phyloP scores from a whole-genome alignment of 2,113 vertebrate species.

The Sigmodon hispidus region DNA sequence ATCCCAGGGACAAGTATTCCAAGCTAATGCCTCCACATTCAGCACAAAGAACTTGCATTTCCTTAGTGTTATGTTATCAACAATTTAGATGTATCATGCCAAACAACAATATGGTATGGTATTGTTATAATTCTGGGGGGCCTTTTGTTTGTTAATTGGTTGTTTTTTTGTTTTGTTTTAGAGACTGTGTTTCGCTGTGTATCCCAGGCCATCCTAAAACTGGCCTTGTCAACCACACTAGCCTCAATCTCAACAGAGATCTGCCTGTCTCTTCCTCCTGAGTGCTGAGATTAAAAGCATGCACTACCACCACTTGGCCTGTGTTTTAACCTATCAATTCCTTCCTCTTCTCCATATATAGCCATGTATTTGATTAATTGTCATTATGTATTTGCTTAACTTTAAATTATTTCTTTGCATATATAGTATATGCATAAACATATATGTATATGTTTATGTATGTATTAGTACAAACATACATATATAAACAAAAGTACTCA shows the following conservation, averaged over 20 bases:
- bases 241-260: neutral
- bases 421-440: neutral
- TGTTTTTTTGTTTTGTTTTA: neutral
- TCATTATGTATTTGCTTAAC: neutral
- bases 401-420: neutral
- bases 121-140: neutral
- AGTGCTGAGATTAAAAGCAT: neutral
- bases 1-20: neutral
- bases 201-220: neutral
- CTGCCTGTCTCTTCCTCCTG: neutral
- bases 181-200: neutral
- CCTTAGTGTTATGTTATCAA: neutral
- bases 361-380: neutral
- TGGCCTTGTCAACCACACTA: neutral
- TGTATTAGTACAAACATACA: neutral
- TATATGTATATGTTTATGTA: neutral
- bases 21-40: neutral
- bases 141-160: neutral
- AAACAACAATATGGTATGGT: neutral
- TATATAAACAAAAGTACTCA: neutral
- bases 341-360: neutral
- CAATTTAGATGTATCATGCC: neutral
- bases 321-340: neutral
- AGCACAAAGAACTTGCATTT: neutral
- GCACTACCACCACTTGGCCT: neutral